These are phyloP conservation scores for Panzeria rudis DNA, from an alignment of 2,888 invertebrate species.

Conservation along the genomic window DNA sequence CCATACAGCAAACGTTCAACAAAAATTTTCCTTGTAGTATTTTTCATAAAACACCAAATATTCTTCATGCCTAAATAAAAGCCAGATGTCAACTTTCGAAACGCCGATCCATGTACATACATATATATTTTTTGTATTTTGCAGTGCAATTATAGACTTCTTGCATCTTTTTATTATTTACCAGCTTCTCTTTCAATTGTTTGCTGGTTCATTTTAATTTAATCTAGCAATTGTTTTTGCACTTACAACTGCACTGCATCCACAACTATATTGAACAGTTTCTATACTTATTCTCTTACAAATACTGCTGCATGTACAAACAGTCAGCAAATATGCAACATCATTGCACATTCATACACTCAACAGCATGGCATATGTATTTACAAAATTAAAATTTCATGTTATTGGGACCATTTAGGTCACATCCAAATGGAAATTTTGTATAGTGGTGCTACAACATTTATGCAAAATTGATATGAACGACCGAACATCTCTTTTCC, in stretches of 20 bases:
- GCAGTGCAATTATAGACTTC: too few relatives aligned
- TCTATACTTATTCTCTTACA: neutral
- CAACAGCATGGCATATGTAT: constrained; percentile 34
- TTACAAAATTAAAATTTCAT: constrained; percentile 69
- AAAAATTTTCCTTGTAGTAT: too few relatives aligned
- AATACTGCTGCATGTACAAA: neutral
- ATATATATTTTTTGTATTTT: too few relatives aligned
- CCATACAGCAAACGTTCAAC: too few relatives aligned
- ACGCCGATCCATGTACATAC: too few relatives aligned
- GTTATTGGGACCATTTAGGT: constrained; percentile 60
- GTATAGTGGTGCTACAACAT: constrained; percentile 35
- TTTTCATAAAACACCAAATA: too few relatives aligned
- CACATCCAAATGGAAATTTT: constrained; percentile 49
- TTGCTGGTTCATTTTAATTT: constrained; percentile 48
- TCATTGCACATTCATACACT: neutral
- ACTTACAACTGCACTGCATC: constrained; percentile 24
- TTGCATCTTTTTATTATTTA: neutral
- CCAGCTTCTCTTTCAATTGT: neutral
- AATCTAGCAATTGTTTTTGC: constrained; percentile 42
- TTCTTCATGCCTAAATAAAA: too few relatives aligned
- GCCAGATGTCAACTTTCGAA: too few relatives aligned
- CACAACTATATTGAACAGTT: constrained; percentile 13
- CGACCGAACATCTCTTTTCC: constrained; percentile 20
- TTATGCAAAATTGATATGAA: constrained; percentile 45
- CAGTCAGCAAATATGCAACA: neutral